Evolutionary conservation across 2,888 invertebrate genomes (phyloP).

Genomic region (Eumerus sabulonum): DNA sequence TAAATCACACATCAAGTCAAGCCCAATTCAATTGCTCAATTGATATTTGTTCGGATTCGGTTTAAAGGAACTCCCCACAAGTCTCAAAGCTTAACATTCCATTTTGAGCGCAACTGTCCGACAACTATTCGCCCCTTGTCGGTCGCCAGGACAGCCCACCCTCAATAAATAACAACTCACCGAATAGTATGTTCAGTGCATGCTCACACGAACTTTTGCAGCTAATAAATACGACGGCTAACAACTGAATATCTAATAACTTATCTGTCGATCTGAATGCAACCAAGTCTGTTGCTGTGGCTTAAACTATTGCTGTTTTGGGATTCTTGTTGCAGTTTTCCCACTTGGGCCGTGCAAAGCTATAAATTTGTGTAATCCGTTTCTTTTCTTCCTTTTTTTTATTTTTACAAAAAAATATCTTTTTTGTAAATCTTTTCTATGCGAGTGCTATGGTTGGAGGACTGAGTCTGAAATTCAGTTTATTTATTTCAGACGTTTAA

Average conservation of each 20-base stretch:
- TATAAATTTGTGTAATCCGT: slow-evolving; percentile 62
- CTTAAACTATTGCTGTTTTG: slow-evolving; percentile 42
- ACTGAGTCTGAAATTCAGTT: slow-evolving; percentile 50
- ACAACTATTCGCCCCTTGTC: slow-evolving; percentile 47
- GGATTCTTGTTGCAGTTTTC: slow-evolving; percentile 57
- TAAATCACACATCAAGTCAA: slow-evolving; percentile 64
- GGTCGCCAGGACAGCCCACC: slow-evolving; percentile 65
- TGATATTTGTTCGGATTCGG: slow-evolving; percentile 37
- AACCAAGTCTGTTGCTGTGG: slow-evolving; percentile 40
- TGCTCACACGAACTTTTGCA: slow-evolving; percentile 30
- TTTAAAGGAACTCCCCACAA: slow-evolving; percentile 26
- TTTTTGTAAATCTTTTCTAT: slow-evolving; percentile 49
- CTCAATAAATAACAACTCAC: slow-evolving; percentile 67
- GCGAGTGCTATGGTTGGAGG: slow-evolving; percentile 24
- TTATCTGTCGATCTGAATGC: slow-evolving; percentile 57
- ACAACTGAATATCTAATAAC: slow-evolving; percentile 68
- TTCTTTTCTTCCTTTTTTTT: no score
- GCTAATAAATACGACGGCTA: slow-evolving; percentile 65
- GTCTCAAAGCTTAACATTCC: slow-evolving; percentile 36
- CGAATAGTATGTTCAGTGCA: slow-evolving; percentile 7
- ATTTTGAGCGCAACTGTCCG: slow-evolving; percentile 17
- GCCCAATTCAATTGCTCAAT: slow-evolving; percentile 66
- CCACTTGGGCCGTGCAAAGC: slow-evolving; percentile 64
- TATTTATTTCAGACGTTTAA: slow-evolving; percentile 45
- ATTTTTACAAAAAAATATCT: slow-evolving; percentile 55